phyloP scores from a whole-genome alignment of 2,888 invertebrate genomes.

The Glaucopsyche alexis region DNA sequence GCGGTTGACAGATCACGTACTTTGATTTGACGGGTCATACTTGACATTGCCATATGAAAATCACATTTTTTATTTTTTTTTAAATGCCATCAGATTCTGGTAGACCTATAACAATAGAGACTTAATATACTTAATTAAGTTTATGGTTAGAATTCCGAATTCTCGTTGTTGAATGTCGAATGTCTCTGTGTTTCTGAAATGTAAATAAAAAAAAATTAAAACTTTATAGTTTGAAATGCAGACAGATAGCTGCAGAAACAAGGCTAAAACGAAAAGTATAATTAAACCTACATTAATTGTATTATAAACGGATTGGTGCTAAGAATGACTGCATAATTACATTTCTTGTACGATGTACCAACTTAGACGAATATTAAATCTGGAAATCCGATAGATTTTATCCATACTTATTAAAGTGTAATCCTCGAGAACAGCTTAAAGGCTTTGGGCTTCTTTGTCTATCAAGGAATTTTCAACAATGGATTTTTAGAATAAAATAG shows the following conservation, averaged over 20 bases:
- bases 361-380: background rate
- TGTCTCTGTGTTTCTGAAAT: background rate
- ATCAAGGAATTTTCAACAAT: background rate
- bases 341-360: background rate
- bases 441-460: background rate
- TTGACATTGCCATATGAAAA: too few relatives aligned
- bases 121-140: background rate
- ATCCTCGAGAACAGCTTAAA: background rate
- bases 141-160: background rate
- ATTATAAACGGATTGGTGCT: too few relatives aligned
- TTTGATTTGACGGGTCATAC: too few relatives aligned
- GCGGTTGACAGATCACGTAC: too few relatives aligned
- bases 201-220: too few relatives aligned
- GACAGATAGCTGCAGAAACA: background rate
- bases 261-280: background rate
- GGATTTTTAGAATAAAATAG: background rate
- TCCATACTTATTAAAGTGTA: conserved; percentile 3
- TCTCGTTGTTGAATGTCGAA: too few relatives aligned
- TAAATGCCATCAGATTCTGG: too few relatives aligned
- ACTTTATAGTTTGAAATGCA: too few relatives aligned
- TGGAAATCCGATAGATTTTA: background rate
- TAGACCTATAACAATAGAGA: background rate
- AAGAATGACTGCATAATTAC: background rate
- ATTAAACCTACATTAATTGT: background rate
- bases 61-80: too few relatives aligned